Evolutionary conservation across 2,888 invertebrate species (phyloP).

Genomic region (Lasioglossum villosulum): DNA sequence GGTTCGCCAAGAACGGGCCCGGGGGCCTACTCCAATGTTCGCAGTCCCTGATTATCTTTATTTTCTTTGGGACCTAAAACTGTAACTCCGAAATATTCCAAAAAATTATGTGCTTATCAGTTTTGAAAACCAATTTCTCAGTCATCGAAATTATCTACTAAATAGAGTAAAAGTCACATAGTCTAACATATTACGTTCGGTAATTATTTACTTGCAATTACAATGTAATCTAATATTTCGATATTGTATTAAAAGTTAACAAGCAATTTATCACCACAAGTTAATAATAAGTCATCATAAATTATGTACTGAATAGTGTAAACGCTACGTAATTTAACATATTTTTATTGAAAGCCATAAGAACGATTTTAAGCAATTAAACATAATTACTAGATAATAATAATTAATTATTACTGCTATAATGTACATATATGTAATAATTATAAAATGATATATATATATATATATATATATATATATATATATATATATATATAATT

Average conservation of each 20-base stretch:
- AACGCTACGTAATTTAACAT: too few relatives aligned
- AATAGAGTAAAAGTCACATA: background rate
- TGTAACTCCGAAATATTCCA: background rate
- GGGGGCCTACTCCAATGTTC: conserved; percentile 29
- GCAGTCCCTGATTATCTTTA: conserved; percentile 25
- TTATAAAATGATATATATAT: too few relatives aligned
- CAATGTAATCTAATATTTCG: background rate
- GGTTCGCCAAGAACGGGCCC: conserved; percentile 57
- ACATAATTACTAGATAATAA: background rate
- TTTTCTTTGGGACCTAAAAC: background rate
- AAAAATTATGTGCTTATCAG: background rate
- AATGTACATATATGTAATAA: too few relatives aligned
- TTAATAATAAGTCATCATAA: too few relatives aligned
- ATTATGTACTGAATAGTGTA: too few relatives aligned
- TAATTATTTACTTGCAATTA: background rate
- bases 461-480: too few relatives aligned
- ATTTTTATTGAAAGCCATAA: background rate
- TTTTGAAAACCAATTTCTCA: background rate
- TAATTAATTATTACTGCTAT: background rate
- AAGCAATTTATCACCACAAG: too few relatives aligned
- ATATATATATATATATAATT: too few relatives aligned
- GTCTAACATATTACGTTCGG: background rate
- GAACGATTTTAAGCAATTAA: background rate
- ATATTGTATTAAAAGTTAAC: background rate
- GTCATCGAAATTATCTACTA: background rate